Base-by-base conservation (phyloP, 2,113 vertebrate species). In the Pyxicephalus adspersus region DNA sequence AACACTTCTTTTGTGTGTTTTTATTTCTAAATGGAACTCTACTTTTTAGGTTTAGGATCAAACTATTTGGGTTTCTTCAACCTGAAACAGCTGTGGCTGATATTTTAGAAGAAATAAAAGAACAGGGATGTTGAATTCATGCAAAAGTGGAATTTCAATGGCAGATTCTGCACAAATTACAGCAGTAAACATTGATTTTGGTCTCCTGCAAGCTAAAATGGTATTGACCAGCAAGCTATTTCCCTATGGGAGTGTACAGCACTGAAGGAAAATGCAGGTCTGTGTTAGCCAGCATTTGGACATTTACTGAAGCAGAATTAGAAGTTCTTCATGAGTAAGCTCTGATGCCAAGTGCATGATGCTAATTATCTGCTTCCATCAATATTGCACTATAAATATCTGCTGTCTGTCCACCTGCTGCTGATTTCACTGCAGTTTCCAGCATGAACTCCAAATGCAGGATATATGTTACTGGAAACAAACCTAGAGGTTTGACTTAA, bases 181-280 rank as follows among this genome's bases (percentile, higher is more conserved):
- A 74, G 79, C 79, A 55, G 70, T 81, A 81, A 65, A 58, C 79
- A 81, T 81, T 74, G 79, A 81, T 81, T 61, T 65, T 31, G 57
- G 60, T 54, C 61, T 74, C 70, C 79, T 65, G 79, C 79, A 45
- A 65, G 72, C 70, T 65, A 81, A 73, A 73, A 61, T 57, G 60
- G 51, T 81, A 81, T 81, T 81, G 79, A 81, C 70, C 61, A 65
- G 17, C 16, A 51, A 81, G 51, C 50, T 74, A 64, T 73, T 81
- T 34, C 61, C 55, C 11, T 45, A n/a, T 52, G 34, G 28, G 54
- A 67, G 34, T 23, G 57, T 34, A 26, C 13, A 26, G 68, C 51
- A 29, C n/a, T 51, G 57, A 71, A 38, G 22, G 51, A 22, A 63
- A 26, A 45, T 13, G 22, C 66, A 54, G 79, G 58, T 34, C n/a